Conservation (phyloP, 2,888 invertebrate species). For the Platycheirus rosarum region DNA sequence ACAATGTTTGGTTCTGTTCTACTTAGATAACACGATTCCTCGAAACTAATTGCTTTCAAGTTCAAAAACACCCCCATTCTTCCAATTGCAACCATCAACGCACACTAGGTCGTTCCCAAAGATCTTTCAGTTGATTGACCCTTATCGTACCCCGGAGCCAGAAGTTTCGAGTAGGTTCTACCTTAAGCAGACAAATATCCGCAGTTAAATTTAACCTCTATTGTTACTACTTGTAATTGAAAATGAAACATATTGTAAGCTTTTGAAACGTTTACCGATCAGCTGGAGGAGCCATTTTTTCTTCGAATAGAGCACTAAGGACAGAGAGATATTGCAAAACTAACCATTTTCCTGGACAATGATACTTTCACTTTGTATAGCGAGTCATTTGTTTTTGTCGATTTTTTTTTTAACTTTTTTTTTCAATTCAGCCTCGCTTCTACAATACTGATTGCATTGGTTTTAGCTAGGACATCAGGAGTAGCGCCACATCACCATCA, state of each 20-base stretch:
- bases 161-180: background rate
- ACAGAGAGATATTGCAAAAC: background rate
- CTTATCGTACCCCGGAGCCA: too few species aligned
- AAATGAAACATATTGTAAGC: constrained; percentile 32
- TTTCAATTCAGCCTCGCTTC: constrained; percentile 2
- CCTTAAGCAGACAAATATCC: constrained; percentile 21
- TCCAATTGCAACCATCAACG: too few species aligned
- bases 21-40: too few species aligned
- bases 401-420: background rate
- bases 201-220: constrained; percentile 20
- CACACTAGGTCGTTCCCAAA: too few species aligned
- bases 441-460: constrained; percentile 41
- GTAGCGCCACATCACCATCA: too few species aligned
- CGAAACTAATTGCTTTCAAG: too few species aligned
- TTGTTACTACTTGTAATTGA: constrained; percentile 47
- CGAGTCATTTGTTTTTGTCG: constrained; percentile 10
- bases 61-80: too few species aligned
- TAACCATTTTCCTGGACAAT: constrained; percentile 25
- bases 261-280: constrained; percentile 35
- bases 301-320: background rate
- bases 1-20: too few species aligned
- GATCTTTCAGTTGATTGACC: too few species aligned
- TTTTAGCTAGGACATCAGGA: background rate
- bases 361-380: constrained; percentile 14
- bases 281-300: background rate